These are phyloP conservation scores for Centropus unirufus DNA, from an alignment of 2,113 vertebrate genomes.

Conservation along the genomic window DNA sequence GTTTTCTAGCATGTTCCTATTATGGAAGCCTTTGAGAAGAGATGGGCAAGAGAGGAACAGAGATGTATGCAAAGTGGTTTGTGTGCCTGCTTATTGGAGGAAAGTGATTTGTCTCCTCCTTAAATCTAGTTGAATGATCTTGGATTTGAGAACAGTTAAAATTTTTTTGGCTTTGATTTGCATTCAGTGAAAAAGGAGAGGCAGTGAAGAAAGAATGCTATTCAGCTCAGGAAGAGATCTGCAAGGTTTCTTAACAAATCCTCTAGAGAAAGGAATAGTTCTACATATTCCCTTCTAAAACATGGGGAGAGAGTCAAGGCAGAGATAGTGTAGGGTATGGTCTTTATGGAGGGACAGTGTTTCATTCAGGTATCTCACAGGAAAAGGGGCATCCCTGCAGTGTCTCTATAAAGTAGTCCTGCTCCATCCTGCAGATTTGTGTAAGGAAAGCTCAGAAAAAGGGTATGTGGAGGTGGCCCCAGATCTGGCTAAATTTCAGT, in stretches of 20 bases:
- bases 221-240: not conserved
- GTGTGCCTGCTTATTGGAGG: not conserved
- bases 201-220: not conserved
- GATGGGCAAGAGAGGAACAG: not conserved
- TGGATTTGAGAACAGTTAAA: not conserved
- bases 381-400: not conserved
- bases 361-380: accelerated
- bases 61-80: not conserved
- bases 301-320: not conserved
- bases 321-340: not conserved
- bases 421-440: accelerated
- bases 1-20: not conserved
- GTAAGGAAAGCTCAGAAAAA: not conserved
- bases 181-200: not conserved
- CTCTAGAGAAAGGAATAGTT: not conserved
- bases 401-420: not conserved
- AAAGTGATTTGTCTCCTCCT: not conserved
- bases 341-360: not conserved
- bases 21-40: not conserved
- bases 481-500: not conserved
- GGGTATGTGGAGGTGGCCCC: not conserved
- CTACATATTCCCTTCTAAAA: not conserved
- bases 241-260: not conserved
- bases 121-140: not conserved
- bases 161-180: not conserved